Conservation (phyloP, 2,888 invertebrate species). For the Drosophila vallismaia region DNA sequence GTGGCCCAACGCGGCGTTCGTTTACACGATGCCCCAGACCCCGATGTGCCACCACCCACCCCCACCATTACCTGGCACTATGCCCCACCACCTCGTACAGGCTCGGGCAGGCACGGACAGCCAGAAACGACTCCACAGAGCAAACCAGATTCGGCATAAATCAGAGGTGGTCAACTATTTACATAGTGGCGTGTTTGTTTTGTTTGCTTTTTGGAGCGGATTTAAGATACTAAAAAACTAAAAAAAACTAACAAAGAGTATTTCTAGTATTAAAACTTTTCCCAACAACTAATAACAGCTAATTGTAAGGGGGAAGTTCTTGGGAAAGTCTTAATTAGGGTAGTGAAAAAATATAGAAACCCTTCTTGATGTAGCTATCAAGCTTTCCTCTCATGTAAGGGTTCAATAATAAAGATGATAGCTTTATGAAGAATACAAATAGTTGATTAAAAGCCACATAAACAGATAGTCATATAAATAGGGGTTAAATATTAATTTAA, state of each 20-base stretch:
- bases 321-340: background rate
- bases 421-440: background rate
- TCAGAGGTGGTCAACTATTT: conserved; percentile 47
- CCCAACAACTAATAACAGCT: background rate
- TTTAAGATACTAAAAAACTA: conserved; percentile 8
- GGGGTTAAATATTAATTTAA: conserved; percentile 21
- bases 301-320: background rate
- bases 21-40: conserved; percentile 45
- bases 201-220: conserved; percentile 29
- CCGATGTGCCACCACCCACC: conserved; percentile 37
- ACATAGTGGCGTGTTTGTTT: conserved; percentile 52
- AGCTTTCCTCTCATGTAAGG: background rate
- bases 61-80: background rate
- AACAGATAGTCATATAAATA: conserved; percentile 5
- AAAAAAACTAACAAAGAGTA: background rate
- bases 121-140: conserved; percentile 38
- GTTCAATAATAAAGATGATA: background rate
- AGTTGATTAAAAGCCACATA: background rate
- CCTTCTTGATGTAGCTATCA: background rate
- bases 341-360: background rate
- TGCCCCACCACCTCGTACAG: background rate
- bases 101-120: background rate
- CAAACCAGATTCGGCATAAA: conserved; percentile 54
- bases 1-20: conserved; percentile 29
- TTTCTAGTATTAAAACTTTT: background rate